Conservation (phyloP, 2,888 invertebrate species). For the Acrobasis suavella region DNA sequence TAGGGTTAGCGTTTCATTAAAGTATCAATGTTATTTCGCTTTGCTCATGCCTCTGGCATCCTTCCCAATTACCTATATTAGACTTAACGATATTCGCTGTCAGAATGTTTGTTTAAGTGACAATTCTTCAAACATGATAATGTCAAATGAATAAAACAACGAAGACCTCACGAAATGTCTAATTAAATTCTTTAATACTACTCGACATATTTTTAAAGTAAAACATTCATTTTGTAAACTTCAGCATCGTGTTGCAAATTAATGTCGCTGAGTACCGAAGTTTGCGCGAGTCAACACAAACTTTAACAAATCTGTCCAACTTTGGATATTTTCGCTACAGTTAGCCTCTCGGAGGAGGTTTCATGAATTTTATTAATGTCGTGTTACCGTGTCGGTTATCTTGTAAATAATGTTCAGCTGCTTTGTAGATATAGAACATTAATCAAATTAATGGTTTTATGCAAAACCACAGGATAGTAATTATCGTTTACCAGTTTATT, state of each 20-base stretch:
- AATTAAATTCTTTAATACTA: slow-evolving; percentile 5
- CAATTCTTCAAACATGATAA: slow-evolving; percentile 1
- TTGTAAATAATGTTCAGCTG: not conserved
- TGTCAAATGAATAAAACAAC: slow-evolving; percentile 12
- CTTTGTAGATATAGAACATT: not conserved
- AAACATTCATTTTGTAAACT: not conserved
- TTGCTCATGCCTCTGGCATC: not conserved
- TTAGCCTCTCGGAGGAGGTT: not conserved
- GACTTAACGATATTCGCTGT: not conserved
- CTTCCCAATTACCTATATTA: not conserved
- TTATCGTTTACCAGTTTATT: not conserved
- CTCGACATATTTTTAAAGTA: slow-evolving; percentile 7
- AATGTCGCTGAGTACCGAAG: slow-evolving; percentile 5
- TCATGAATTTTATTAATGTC: slow-evolving; percentile 20
- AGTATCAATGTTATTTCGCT: not conserved
- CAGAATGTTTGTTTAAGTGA: not conserved
- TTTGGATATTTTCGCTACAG: slow-evolving; percentile 6
- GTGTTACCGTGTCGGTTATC: slow-evolving; percentile 13
- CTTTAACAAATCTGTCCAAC: slow-evolving; percentile 16
- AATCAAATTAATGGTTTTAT: not conserved
- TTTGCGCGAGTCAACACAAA: slow-evolving; percentile 15
- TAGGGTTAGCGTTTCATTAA: not conserved
- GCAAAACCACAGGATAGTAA: not conserved
- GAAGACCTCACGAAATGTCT: not conserved
- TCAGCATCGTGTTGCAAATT: slow-evolving; percentile 4